phyloP scores from a whole-genome alignment of 2,113 vertebrate species.

The Danionella cerebrum region DNA sequence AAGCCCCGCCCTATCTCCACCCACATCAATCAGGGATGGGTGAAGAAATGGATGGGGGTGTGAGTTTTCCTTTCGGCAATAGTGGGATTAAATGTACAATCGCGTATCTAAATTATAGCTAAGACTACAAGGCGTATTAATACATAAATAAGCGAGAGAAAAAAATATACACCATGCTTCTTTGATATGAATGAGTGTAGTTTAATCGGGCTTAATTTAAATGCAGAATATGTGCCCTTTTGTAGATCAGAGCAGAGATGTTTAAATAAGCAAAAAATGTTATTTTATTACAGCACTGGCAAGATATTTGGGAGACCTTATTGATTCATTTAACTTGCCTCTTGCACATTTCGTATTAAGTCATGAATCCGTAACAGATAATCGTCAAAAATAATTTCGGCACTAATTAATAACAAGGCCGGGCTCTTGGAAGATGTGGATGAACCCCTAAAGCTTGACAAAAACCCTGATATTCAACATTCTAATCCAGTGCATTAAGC shows the following conservation, averaged over 20 bases:
- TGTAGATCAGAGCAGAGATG: no score
- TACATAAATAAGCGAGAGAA: conserved; percentile 38
- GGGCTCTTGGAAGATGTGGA: conserved; percentile 34
- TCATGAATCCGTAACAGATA: conserved; percentile 27
- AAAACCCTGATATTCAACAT: conserved; percentile 17
- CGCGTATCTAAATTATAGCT: conserved; percentile 47
- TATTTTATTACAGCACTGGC: no score
- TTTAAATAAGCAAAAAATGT: no score
- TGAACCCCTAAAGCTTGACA: conserved; percentile 31
- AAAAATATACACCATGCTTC: conserved; percentile 45
- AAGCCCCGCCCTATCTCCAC: background rate
- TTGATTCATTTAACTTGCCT: background rate
- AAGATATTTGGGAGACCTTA: no score
- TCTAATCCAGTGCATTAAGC: background rate
- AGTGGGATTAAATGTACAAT: background rate
- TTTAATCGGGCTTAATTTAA: background rate
- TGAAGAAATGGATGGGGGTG: background rate
- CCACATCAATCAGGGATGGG: background rate
- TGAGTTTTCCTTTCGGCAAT: background rate
- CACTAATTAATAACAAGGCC: conserved; percentile 40
- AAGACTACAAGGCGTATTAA: conserved; percentile 46
- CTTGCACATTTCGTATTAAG: background rate
- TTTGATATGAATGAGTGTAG: background rate
- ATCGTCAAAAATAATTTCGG: conserved; percentile 20
- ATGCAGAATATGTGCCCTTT: no score